These are phyloP conservation scores for Cistogaster globosa DNA, from an alignment of 2,888 invertebrate species.

Conservation along the genomic window DNA sequence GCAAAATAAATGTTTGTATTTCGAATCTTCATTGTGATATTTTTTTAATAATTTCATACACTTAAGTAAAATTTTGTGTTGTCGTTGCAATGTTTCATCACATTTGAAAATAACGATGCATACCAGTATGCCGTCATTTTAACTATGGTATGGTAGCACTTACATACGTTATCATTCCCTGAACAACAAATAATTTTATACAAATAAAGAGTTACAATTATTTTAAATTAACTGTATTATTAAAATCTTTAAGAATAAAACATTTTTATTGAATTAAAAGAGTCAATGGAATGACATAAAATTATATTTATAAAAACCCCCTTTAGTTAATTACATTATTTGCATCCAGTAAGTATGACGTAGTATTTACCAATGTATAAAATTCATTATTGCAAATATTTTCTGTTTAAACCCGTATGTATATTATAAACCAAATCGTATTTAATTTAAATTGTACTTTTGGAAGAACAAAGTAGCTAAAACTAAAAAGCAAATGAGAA, in stretches of 20 bases:
- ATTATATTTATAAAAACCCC: no score
- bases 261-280: neutral
- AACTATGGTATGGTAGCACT: conserved; percentile 42
- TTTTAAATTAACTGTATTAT: conserved; percentile 35
- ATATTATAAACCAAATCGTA: no score
- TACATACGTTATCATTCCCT: conserved; percentile 43
- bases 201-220: conserved; percentile 57
- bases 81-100: conserved; percentile 12
- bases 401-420: no score
- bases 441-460: no score
- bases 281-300: neutral
- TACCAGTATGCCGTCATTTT: conserved; percentile 47
- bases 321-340: no score
- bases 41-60: conserved; percentile 57
- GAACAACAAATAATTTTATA: conserved; percentile 47
- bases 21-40: conserved; percentile 64
- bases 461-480: no score
- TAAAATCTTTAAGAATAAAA: neutral
- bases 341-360: no score
- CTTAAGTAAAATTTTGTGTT: conserved; percentile 14
- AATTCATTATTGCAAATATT: no score
- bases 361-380: no score
- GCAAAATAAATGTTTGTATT: conserved; percentile 47
- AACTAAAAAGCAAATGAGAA: no score
- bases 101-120: neutral